Base-by-base conservation (phyloP, 2,113 vertebrate genomes). In the Micromys minutus region DNA sequence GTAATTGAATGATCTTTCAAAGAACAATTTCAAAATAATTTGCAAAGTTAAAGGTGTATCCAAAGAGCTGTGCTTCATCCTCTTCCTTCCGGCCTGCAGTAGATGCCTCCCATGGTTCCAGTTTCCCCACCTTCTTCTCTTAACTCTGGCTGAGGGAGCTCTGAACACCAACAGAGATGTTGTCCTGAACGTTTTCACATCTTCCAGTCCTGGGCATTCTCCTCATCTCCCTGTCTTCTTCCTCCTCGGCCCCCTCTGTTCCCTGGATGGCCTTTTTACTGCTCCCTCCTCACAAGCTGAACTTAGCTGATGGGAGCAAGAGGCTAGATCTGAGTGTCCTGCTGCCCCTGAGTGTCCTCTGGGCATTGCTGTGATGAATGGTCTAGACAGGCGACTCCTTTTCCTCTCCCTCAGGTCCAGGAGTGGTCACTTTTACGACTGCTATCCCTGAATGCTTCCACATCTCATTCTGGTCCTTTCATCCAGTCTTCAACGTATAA, bases 331-430 rank as follows among this genome's bases (percentile, higher is more conserved):
- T 39, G 1, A 17, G 29, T 39, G 26, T 21, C 80, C n/a, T 6
- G 7, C 21, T 89, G 52, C 29, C 55, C 52, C 0, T 2, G n/a
- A n/a, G n/a, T 12, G 31, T 34, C 45, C n/a, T 80, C 59, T 65
- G 65, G 59, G 45, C 59, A 11, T n/a, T 15, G 0, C n/a, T n/a
- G 0, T 1, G 3, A 31, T 42, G 1, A 45, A 9, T 5, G 0
- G 22, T 5, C 17, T n/a, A 7, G 11, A 74, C 22, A 5, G 76
- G 47, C 34, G 22, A 31, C 39, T 39, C 87, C 80, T 75, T 34
- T 7, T 24, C 57, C 59, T 26, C 34, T 50, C 4, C n/a, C 24
- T 8, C 12, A 16, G 65, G 17, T 22, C 50, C 39, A 19, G 36
- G 59, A 39, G 11, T 31, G 45, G 45, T 63, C 74, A 31, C 76